These are phyloP conservation scores for Bombus sibiricus DNA, from an alignment of 1,140 invertebrate species.

Conservation along the genomic window DNA sequence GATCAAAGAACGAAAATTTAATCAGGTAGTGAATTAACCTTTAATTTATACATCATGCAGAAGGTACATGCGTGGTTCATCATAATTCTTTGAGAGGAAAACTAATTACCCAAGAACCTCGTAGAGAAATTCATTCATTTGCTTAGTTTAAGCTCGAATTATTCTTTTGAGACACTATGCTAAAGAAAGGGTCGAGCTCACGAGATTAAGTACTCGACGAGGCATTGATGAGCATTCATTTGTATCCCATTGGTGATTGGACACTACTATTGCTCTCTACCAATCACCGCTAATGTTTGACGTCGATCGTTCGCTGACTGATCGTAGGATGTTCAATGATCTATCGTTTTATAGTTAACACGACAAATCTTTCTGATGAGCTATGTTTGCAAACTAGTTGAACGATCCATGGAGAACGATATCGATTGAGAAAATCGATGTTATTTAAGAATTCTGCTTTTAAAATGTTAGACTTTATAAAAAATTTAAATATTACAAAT, in stretches of 20 bases:
- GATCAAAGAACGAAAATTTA: not conserved
- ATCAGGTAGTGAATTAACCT: not conserved
- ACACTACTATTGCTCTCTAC: conserved; percentile 31
- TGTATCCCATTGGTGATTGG: conserved; percentile 34
- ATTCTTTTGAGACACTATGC: not conserved
- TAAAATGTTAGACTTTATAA: not conserved
- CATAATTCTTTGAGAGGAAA: not conserved
- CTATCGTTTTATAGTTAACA: conserved; percentile 10
- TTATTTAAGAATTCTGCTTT: too few species aligned
- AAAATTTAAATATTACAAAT: not conserved
- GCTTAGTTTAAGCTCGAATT: not conserved
- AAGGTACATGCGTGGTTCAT: not conserved
- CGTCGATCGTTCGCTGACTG: conserved; percentile 4
- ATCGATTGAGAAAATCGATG: too few species aligned
- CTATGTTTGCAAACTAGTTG: not conserved
- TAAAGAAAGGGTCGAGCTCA: conserved; percentile 1
- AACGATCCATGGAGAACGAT: not conserved
- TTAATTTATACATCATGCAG: not conserved
- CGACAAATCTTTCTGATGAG: not conserved
- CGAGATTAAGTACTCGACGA: conserved; percentile 49
- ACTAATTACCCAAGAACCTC: not conserved
- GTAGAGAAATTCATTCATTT: not conserved
- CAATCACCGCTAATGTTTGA: conserved; percentile 29
- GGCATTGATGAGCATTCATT: conserved; percentile 43
- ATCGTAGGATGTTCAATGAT: not conserved